phyloP scores from a whole-genome alignment of 2,888 invertebrate species.

The Aelia acuminata region DNA sequence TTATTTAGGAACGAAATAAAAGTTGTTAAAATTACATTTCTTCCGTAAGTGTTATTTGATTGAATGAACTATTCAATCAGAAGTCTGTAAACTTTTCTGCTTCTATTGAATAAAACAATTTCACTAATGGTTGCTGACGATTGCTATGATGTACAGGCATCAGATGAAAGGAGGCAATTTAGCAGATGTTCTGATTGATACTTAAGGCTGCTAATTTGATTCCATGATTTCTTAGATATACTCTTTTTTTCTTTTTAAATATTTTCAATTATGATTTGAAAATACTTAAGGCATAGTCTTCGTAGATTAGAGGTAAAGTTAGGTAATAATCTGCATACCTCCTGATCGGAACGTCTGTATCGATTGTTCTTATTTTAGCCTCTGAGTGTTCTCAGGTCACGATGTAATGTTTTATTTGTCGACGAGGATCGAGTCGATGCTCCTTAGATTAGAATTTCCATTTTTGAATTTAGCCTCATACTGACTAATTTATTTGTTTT shows the following conservation, averaged over 20 bases:
- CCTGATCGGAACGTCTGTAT: background rate
- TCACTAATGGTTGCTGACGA: background rate
- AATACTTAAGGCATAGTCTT: too few species aligned
- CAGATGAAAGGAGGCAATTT: constrained; percentile 24
- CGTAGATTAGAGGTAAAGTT: background rate
- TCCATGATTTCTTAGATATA: background rate
- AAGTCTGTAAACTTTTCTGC: background rate
- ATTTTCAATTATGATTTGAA: background rate
- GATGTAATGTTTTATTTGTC: constrained; percentile 4
- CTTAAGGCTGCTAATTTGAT: background rate
- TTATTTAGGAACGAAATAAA: too few species aligned
- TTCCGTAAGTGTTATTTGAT: background rate
- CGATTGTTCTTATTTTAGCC: constrained; percentile 8
- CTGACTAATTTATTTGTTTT: background rate
- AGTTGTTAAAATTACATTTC: too few species aligned
- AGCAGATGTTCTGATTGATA: constrained; percentile 24
- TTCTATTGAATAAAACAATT: background rate
- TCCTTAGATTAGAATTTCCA: background rate
- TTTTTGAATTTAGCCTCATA: background rate
- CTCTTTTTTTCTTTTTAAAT: background rate
- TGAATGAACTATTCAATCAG: background rate
- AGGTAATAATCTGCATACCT: background rate
- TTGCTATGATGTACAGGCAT: background rate
- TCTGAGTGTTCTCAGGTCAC: background rate
- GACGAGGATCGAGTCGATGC: background rate